Evolutionary conservation across 2,113 vertebrate genomes (phyloP), one percentile per base, ranked within the genome.

Genomic region (Bubo scandiacus): DNA sequence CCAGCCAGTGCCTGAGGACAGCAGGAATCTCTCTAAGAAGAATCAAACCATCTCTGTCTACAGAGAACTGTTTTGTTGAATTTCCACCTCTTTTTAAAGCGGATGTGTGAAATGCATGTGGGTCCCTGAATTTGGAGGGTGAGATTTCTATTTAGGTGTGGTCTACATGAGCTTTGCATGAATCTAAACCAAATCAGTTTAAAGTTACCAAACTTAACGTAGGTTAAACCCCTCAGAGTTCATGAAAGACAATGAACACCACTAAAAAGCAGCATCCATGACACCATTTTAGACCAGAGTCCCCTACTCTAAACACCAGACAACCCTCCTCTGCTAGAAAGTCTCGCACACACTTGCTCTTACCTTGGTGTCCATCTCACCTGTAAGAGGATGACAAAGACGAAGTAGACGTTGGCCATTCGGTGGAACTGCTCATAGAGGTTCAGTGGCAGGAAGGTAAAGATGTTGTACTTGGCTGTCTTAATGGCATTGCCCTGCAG

Each of bases 391-490:
- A 99, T 93, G 84, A 99, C 98, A 5, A 99, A 95, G 81, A 99
- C 98, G 36, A 99, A 99, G 97, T 99, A 99, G 93, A 99, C 17
- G 36, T 99, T 99, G 77, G 99, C 99, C 27, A 92, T 58, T 3
- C 98, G 97, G 70, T 99, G 99, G 95, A 99, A 99, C 97, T 99
- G 99, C 91, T 99, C 99, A 0, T 98, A 99, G 88, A 99, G 97
- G 73, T 98, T 99, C 62, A 98, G 95, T 0, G 99, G 99, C 94
- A 99, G 97, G 96, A 99, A 99, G 36, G 99, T 99, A 83, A 99
- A 90, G 55, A 97, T 2, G 80, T 98, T 98, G 98, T 99, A 99
- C 92, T 99, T 99, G 91, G 99, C 96, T 6, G 99, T 99, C 94
- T 88, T 98, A 83, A 99, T 98, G 93, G 97, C 82, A 55, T 99